Conservation (phyloP, 2,113 vertebrate genomes). For the Hystrix brachyura region DNA sequence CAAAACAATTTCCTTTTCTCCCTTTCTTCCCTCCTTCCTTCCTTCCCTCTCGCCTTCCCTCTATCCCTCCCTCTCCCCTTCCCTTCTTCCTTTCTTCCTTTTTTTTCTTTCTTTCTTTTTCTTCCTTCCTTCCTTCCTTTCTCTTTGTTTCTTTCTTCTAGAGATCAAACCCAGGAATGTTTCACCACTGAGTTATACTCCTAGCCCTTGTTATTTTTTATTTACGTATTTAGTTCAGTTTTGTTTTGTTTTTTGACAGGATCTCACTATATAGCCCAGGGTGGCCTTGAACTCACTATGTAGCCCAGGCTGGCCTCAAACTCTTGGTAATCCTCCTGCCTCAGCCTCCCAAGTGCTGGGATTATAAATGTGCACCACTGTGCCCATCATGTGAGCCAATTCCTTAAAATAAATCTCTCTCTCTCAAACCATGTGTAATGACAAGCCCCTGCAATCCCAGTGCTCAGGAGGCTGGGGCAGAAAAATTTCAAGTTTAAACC, state of each 20-base stretch:
- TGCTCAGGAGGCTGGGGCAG: too few species aligned
- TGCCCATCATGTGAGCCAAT: too few species aligned
- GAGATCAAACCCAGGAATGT: neutral
- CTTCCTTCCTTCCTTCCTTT: neutral
- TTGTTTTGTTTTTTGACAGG: neutral
- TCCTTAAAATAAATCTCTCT: too few species aligned
- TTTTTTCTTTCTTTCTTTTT: too few species aligned
- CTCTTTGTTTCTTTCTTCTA: neutral
- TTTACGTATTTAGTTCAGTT: neutral
- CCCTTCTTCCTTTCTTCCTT: neutral
- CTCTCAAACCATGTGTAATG: too few species aligned
- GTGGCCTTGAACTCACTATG: neutral
- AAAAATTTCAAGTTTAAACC: too few species aligned
- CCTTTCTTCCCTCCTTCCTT: neutral
- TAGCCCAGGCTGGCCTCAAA: neutral
- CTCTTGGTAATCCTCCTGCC: neutral
- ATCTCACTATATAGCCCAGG: neutral
- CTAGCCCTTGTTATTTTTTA: neutral
- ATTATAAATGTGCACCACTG: neutral
- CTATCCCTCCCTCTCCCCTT: too few species aligned
- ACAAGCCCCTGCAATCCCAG: too few species aligned
- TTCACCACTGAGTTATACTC: neutral
- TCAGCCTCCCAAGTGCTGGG: neutral
- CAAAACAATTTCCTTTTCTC: neutral
- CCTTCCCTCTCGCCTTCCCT: too few species aligned